Base-by-base conservation (phyloP, 2,797 vertebrate genomes). In the Peromyscus nudipes region DNA sequence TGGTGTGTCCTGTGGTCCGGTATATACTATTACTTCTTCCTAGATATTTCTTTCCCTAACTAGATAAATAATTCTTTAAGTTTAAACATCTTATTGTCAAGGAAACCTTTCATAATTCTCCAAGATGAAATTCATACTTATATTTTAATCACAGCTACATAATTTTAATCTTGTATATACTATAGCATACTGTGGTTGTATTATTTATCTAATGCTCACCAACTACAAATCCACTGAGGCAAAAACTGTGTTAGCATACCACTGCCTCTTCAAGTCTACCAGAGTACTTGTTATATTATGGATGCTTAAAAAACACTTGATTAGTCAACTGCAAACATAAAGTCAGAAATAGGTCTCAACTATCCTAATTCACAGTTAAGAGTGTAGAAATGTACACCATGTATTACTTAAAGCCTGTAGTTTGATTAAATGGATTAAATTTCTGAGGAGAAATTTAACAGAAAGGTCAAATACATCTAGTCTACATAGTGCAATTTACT, bases 281-380 rank as follows among this genome's bases (percentile, higher is more conserved):
- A 80, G 62, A 96, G 3, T 82, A 14, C 55, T 80, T 80, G 13
- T 34, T 27, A 67, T 62, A 75, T 88, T 67, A 76, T 0, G 86
- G 65, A 57, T 64, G 19, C 55, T 86, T 79, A 13, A 23, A 67
- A 92, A 85, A 7, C 43, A 94, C 52, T 86, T 81, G n/a, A 85
- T 11, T n/a, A 25, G 67, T 13, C 52, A 65, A 93, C 7, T 84
- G 12, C 12, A 95, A 93, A 96, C 85, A 79, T 64, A 88, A 95
- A 94, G 52, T 88, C 93, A 97, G 65, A 96, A 88, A 93, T 19
- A 8, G 13, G 76, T 19, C 11, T 91, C 69, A 85, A 71, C 37
- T 86, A 96, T 85, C n/a, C 25, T 88, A 79, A 67, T 40, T 89
- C 46, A 94, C 57, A 96, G 81, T 73, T 76, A 81, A 89, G 40